Base-by-base conservation (phyloP, 2,888 invertebrate species). In the Cheilosia grossa region DNA sequence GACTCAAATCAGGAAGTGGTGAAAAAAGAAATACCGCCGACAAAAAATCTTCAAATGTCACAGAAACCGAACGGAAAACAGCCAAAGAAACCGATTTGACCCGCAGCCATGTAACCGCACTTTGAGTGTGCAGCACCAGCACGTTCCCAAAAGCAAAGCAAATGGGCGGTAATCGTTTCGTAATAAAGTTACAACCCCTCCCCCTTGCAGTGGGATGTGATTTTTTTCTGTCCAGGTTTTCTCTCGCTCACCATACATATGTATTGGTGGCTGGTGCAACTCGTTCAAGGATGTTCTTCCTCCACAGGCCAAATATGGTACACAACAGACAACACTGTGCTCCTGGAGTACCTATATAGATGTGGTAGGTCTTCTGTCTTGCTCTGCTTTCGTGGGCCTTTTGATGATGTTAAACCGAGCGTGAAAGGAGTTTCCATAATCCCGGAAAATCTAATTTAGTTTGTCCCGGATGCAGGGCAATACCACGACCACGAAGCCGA, bases 381-480 rank as follows among this genome's bases (percentile, higher is more conserved):
- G 10, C 17, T 24, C 24, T 24, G 21, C 10, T 7, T 51, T 49
- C 56, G 56, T 79, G 79, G 64, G 80, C 79, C 83, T 81, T 85
- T 85, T 85, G 85, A 85, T 77, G 72, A 81, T 77, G 85, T 72
- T 64, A n/a, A 85, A 72, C 72, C 49, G 72, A 77, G 75, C 51
- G 54, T 66, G 75, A 81, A 85, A 85, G 81, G 75, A 81, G 85
- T 80, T 81, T 85, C 58, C 81, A 85, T 77, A 75, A 81, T 85
- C 40, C 81, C 54, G 77, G 72, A 86, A 86, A 86, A 86, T 81
- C 72, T 85, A 86, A 86, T 86, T 86, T 86, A 86, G 77, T 82
- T 82, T 86, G 72, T 69, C 72, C 70, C 66, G 67, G 78, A 82
- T 79, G 78, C 79, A 47, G 33, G 44, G 56, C 58, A 53, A 66